Conservation (phyloP, 1,140 invertebrate species). For the Doryteuthis pealeii region DNA sequence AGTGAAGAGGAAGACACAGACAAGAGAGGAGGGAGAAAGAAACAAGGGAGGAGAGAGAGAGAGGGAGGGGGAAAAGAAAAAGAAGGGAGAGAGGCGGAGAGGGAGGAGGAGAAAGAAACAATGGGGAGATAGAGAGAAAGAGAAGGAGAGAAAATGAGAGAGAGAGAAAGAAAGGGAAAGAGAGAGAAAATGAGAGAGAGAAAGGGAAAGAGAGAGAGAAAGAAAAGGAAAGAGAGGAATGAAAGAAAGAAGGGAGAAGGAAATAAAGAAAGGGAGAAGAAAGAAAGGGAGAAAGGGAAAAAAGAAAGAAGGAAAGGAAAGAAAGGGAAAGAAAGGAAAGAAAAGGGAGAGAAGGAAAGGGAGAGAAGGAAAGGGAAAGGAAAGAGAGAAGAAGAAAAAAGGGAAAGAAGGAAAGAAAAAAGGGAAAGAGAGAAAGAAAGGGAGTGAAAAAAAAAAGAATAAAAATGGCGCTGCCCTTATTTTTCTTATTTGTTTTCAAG, state of each 20-base stretch:
- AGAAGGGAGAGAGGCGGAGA: background rate
- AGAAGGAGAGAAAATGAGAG: background rate
- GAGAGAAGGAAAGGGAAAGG: background rate
- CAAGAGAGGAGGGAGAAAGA: too few species aligned
- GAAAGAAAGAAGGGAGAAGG: background rate
- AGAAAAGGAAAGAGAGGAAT: background rate
- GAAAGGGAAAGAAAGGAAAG: background rate
- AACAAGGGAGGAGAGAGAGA: too few species aligned
- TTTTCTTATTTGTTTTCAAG: too few species aligned
- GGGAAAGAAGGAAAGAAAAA: too few species aligned
- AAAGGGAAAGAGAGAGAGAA: too few species aligned
- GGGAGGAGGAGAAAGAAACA: background rate
- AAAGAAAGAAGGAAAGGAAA: background rate
- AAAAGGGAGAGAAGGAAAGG: background rate
- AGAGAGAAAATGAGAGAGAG: background rate
- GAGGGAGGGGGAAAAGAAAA: too few species aligned
- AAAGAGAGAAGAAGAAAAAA: background rate
- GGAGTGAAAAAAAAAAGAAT: too few species aligned
- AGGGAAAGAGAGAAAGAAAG: too few species aligned
- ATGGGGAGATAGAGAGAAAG: background rate
- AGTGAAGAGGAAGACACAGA: too few species aligned
- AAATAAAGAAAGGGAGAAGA: background rate
- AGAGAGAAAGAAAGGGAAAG: background rate
- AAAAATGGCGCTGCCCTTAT: too few species aligned
- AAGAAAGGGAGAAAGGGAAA: background rate